These are phyloP conservation scores for Agrypnus murinus DNA, from an alignment of 2,888 invertebrate species.

Conservation along the genomic window DNA sequence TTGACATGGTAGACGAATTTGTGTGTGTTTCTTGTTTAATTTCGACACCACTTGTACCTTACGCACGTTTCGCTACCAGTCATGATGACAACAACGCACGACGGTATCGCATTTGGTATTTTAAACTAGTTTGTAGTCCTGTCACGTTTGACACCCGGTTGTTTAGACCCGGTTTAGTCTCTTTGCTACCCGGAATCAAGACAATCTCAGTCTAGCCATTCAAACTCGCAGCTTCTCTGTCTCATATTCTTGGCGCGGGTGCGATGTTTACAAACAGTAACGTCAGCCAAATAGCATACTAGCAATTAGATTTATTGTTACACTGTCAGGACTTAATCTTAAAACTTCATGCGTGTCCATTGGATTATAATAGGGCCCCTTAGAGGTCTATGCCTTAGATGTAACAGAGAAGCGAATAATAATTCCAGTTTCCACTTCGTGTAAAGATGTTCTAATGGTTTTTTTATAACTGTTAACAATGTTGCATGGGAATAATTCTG, in stretches of 20 bases:
- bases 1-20: conserved; percentile 35
- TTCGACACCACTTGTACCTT: conserved; percentile 37
- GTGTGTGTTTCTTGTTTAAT: conserved; percentile 35
- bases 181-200: conserved; percentile 58
- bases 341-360: conserved; percentile 2
- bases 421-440: too few relatives aligned
- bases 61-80: conserved; percentile 46
- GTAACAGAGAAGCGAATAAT: too few relatives aligned
- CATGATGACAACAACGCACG: conserved; percentile 49
- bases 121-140: conserved; percentile 58
- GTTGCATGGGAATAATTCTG: too few relatives aligned
- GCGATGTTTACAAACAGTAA: conserved; percentile 47
- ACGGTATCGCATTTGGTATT: conserved; percentile 44
- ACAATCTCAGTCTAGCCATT: conserved; percentile 58
- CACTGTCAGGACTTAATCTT: conserved; percentile 38
- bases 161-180: conserved; percentile 61
- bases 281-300: conserved; percentile 40
- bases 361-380: conserved; percentile 5
- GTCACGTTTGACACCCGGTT: conserved; percentile 63
- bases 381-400: too few relatives aligned
- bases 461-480: too few relatives aligned
- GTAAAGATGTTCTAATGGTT: too few relatives aligned
- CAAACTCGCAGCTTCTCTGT: conserved; percentile 38
- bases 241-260: conserved; percentile 38
- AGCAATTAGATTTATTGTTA: conserved; percentile 48